A percentile compares a stretch with the other conserved stretches of the same genome.
Evolutionary conservation across 2,113 vertebrate species (phyloP).

Genomic region (Carettochelys insculpta): DNA sequence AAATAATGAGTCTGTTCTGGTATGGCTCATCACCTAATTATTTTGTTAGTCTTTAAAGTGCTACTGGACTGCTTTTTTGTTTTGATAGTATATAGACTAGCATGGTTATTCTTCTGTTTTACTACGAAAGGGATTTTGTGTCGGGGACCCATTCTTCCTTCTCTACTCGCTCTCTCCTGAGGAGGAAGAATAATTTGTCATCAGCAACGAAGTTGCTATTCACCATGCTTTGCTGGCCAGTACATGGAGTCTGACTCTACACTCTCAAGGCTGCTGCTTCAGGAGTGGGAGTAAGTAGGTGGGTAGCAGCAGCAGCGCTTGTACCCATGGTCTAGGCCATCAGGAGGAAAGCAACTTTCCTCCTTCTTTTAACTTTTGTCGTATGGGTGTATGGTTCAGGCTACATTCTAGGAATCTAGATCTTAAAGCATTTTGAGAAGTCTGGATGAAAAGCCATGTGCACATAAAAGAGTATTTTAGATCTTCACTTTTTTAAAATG

Average conservation of each 20-base stretch:
- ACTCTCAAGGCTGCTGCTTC: no score
- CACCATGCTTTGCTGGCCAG: neutral
- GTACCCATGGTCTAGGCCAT: neutral
- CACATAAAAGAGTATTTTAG: neutral
- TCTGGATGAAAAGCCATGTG: neutral
- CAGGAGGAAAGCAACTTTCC: neutral
- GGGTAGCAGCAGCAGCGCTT: no score
- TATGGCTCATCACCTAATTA: no score
- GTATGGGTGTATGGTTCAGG: neutral
- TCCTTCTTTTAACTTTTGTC: neutral
- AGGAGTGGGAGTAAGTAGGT: neutral
- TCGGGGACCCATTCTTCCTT: neutral
- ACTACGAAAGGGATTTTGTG: neutral
- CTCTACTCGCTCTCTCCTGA: neutral
- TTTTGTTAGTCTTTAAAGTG: no score
- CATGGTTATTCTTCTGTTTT: no score
- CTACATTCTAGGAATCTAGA: neutral
- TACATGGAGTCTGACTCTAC: neutral
- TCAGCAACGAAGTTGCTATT: neutral
- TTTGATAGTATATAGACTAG: no score
- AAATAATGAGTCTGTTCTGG: no score
- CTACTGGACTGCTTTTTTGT: no score
- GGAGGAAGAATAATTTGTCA: neutral
- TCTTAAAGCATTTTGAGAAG: neutral
- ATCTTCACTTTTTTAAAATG: neutral